Evolutionary conservation across 2,888 invertebrate species (phyloP), one percentile per base, ranked within the genome.

Genomic region (Apeira syringaria): DNA sequence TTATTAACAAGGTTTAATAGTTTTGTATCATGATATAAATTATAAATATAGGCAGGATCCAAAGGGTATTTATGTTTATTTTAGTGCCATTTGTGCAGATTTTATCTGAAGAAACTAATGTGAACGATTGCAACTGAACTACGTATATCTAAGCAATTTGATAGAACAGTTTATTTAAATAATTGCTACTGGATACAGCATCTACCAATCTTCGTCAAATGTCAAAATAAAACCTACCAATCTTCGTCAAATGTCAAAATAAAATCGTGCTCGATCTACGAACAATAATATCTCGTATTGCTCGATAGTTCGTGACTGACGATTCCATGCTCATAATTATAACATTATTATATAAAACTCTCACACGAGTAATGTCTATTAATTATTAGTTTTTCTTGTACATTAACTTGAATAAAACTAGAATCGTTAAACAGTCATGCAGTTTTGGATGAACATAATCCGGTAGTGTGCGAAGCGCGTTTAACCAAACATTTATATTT

Each of bases 261-360:
- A 33, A 32, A 44, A 44, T 31, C 37, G 24, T 44, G 37, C 8
- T 38, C 12, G 10, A 20, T 5, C n/a, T n/a, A n/a, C n/a, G n/a
- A n/a, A n/a, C n/a, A n/a, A n/a, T n/a, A n/a, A n/a, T n/a, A n/a
- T n/a, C n/a, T n/a, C n/a, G n/a, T n/a, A n/a, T n/a, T n/a, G n/a
- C n/a, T n/a, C n/a, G n/a, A n/a, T n/a, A n/a, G 13, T 12, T 44
- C 44, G 44, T 44, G 44, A 44, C 38, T 24, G 26, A 25, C 2
- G 7, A 39, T 24, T 29, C 29, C 33, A 6, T 7, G 13, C 3
- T 22, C n/a, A 22, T 22, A 7, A 22, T 7, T 22, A n/a, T n/a
- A 5, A 6, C 6, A 5, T 17, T 17, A 17, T 17, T 17, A 17
- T 5, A 20, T 24, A 2, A 20, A 6, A 9, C 33, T 34, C 24